These are phyloP conservation scores for Drosophila neotestacea DNA, from an alignment of 2,888 invertebrate genomes.

Conservation along the genomic window DNA sequence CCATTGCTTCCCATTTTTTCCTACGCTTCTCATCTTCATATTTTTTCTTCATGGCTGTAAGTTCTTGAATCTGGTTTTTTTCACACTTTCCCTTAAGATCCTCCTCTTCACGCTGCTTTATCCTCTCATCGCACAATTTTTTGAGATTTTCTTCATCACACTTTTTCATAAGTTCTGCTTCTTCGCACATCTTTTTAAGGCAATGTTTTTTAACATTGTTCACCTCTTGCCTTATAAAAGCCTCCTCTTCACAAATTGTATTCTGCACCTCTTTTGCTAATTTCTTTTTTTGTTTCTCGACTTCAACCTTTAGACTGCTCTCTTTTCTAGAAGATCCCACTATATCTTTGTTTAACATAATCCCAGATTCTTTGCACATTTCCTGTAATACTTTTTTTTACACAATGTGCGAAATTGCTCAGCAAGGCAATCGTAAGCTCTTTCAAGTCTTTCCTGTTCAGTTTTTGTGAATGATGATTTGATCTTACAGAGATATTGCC, in stretches of 20 bases:
- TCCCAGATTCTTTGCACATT: conserved; percentile 20
- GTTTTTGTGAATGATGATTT: not conserved
- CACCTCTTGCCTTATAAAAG: conserved; percentile 3
- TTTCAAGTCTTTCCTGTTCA: conserved; percentile 9
- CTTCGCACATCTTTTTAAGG: not conserved
- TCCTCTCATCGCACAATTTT: not conserved
- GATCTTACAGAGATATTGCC: conserved; percentile 17
- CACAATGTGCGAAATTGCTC: conserved; percentile 16
- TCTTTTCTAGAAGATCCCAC: fast-evolving
- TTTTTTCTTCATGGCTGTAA: not conserved
- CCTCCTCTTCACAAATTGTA: conserved; percentile 1
- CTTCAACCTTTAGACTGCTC: not conserved
- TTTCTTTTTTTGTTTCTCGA: not conserved
- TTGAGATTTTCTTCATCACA: not conserved
- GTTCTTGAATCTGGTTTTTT: not conserved
- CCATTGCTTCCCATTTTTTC: not conserved
- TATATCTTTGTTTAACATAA: not conserved
- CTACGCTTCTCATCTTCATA: not conserved
- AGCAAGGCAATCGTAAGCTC: conserved; percentile 11
- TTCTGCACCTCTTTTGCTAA: not conserved
- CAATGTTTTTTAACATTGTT: not conserved
- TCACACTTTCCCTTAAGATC: not conserved
- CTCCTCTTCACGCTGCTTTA: not conserved
- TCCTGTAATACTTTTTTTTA: conserved; percentile 16
- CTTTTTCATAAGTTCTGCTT: not conserved